A percentile compares a stretch with the other conserved stretches of the same genome.
phyloP scores from a whole-genome alignment of 2,797 vertebrate species.

The Ctenochaetus hawaiiensis region DNA sequence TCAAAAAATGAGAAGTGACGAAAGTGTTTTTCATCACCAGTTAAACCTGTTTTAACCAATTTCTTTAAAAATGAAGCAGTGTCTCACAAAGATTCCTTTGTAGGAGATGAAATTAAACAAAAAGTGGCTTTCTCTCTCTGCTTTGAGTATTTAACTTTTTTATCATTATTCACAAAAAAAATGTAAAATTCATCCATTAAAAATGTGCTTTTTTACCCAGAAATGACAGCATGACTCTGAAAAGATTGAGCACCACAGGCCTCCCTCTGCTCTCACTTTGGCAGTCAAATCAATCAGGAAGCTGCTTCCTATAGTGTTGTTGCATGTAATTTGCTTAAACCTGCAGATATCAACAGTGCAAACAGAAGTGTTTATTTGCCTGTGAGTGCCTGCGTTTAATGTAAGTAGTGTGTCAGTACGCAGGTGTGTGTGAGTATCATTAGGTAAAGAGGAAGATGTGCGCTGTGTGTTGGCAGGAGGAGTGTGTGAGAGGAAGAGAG shows the following conservation, averaged over 20 bases:
- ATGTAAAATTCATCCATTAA: no score
- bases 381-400: background rate
- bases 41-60: background rate
- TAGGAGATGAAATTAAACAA: background rate
- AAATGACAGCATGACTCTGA: background rate
- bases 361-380: conserved; percentile 44
- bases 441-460: conserved; percentile 57
- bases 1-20: no score
- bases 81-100: background rate
- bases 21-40: background rate
- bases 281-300: conserved; percentile 59
- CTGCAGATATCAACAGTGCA: conserved; percentile 3
- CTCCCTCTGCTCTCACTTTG: conserved; percentile 24
- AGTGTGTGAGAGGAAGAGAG: conserved; percentile 52
- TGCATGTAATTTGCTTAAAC: conserved; percentile 35
- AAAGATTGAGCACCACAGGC: background rate
- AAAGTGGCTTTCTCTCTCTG: background rate
- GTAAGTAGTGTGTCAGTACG: conserved; percentile 33
- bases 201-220: no score
- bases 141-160: background rate
- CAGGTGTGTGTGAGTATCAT: conserved; percentile 15
- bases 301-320: background rate
- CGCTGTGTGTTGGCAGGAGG: conserved; percentile 61
- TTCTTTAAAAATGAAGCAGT: background rate
- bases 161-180: no score